Evolutionary conservation across 2,113 vertebrate genomes (phyloP).

Genomic region (Pterocles gutturalis): DNA sequence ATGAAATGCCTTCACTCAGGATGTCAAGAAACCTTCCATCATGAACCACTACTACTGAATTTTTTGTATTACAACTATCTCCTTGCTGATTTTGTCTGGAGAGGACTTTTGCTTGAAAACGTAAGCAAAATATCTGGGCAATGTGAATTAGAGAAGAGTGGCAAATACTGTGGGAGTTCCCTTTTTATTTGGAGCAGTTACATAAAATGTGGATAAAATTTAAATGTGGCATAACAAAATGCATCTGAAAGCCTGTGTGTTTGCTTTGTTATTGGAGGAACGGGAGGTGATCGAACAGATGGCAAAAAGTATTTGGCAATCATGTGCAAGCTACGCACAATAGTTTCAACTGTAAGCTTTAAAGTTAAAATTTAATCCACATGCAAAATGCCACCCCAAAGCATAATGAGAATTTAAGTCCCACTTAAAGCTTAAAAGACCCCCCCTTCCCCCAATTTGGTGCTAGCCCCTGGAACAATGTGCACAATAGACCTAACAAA

Average conservation of each 20-base stretch:
- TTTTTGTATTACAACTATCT: background rate
- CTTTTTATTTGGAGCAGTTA: background rate
- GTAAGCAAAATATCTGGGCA: background rate
- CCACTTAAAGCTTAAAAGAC: slow-evolving; percentile 40
- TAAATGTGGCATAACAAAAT: background rate
- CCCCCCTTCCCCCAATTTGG: background rate
- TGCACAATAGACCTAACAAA: slow-evolving; percentile 22
- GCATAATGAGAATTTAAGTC: slow-evolving; percentile 43
- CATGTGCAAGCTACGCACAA: background rate
- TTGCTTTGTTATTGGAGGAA: slow-evolving; percentile 25
- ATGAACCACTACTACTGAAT: background rate
- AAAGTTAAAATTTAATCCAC: slow-evolving; percentile 64
- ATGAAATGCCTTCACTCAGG: background rate
- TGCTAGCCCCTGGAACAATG: slow-evolving; percentile 5
- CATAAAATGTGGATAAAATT: background rate
- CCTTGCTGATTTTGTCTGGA: background rate
- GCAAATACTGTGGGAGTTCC: background rate
- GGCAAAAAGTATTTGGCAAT: slow-evolving; percentile 55
- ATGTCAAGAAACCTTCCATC: background rate
- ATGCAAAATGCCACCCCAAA: slow-evolving; percentile 6
- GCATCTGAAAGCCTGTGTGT: background rate
- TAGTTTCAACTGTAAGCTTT: slow-evolving; percentile 47
- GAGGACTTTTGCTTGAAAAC: background rate
- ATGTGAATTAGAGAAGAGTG: background rate
- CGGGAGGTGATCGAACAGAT: slow-evolving; percentile 63